Base-by-base conservation (phyloP, 2,888 invertebrate species). In the Heliconius aoede region DNA sequence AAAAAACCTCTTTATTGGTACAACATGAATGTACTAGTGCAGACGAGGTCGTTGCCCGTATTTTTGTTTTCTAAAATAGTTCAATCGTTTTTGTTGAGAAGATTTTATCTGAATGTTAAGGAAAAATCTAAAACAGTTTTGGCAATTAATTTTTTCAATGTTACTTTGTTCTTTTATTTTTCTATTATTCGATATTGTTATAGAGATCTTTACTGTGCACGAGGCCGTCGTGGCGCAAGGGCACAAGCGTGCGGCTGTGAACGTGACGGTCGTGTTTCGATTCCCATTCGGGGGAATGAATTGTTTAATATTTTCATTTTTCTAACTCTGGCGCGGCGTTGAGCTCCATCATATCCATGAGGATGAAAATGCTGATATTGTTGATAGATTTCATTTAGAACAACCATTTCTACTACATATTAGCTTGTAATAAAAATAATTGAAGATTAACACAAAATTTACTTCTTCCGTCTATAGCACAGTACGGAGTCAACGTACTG, bases 91-190 rank as follows among this genome's bases (percentile, higher is more conserved):
- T 74, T 71, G 71, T 24, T 60, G 55, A 30, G 65, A 65, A 68
- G 64, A 24, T 58, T 60, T 58, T 74, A 65, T 74, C 51, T 68
- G 11, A 74, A 74, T 74, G 60, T 60, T 64, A 51, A 74, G 58
- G 68, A 68, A 74, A 74, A 68, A 67, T 40, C 36, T 73, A 36
- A 73, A 73, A 65, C 28, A 62, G 72, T 55, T 73, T 73, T 58
- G 55, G 58, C 71, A 71, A 73, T 64, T 67, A 73, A 28, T 65
- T 73, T 73, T 73, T 73, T 73, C 32, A n/a, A 24, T 58, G n/a
- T 55, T 26, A 60, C 13, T 69, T 26, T 58, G 55, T 71, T 71
- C 51, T 32, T 36, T 71, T 36, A 24, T 71, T 32, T 68, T 46
- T 51, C 9, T 28, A 51, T n/a, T 51, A 51, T 51, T 51, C 68